Evolutionary conservation across 2,888 invertebrate genomes (phyloP).

Genomic region (Ephialtes manifestator): DNA sequence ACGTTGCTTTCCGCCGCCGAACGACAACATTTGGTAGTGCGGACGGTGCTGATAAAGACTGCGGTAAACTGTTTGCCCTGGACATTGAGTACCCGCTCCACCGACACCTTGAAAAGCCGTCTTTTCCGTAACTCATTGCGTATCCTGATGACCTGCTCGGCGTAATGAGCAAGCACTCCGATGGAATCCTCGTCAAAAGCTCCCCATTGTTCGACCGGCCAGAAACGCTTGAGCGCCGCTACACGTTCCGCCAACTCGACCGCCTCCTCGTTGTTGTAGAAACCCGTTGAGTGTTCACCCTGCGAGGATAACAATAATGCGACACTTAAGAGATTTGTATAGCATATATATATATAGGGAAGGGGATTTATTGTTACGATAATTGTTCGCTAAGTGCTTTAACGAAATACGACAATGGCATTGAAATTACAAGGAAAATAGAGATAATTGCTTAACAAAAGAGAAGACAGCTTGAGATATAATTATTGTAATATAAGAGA

Average conservation of each 20-base stretch:
- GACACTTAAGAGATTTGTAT: background rate
- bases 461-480: background rate
- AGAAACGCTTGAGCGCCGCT: conserved; percentile 90
- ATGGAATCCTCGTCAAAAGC: conserved; percentile 92
- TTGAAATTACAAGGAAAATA: background rate
- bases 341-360: background rate
- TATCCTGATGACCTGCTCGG: conserved; percentile 93
- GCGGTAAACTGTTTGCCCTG: conserved; percentile 96
- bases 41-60: conserved; percentile 92
- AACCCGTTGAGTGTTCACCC: conserved; percentile 90
- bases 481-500: background rate
- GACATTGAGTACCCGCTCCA: conserved; percentile 94
- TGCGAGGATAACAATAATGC: conserved; percentile 63
- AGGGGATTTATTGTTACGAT: background rate
- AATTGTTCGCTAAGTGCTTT: conserved; percentile 14
- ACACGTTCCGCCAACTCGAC: conserved; percentile 93
- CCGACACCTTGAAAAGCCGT: conserved; percentile 91
- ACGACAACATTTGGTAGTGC: conserved; percentile 91
- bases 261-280: conserved; percentile 93
- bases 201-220: conserved; percentile 92
- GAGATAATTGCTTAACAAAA: background rate
- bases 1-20: conserved; percentile 86
- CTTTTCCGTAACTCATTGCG: conserved; percentile 92
- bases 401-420: background rate
- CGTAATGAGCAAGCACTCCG: conserved; percentile 94